These are phyloP conservation scores for Pelmatolapia mariae DNA, from an alignment of 2,113 vertebrate species.

Conservation along the genomic window DNA sequence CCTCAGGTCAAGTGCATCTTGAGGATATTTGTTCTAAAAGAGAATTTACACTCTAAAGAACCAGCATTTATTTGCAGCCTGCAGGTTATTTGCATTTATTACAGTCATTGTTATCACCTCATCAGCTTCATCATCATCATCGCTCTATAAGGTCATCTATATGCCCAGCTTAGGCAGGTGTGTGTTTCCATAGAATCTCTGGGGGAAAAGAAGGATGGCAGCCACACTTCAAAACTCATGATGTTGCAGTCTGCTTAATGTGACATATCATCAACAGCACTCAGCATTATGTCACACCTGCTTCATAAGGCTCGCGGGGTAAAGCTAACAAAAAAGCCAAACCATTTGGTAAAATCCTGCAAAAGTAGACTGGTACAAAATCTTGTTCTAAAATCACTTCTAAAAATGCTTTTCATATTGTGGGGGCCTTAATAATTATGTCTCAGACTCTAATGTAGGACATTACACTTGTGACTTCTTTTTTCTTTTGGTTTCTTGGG, in stretches of 20 bases:
- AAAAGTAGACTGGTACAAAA: not conserved
- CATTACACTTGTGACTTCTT: conserved; percentile 17
- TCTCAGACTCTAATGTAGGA: conserved; percentile 11
- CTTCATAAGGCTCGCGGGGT: not conserved
- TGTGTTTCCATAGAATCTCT: not conserved
- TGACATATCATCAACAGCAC: conserved; percentile 27
- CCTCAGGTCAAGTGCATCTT: not conserved
- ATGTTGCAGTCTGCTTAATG: conserved; percentile 61
- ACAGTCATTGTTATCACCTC: not conserved
- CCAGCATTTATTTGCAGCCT: not conserved
- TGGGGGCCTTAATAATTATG: not conserved
- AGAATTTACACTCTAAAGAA: not conserved
- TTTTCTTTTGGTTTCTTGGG: conserved; percentile 17
- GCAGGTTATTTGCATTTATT: not conserved
- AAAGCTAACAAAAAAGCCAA: not conserved
- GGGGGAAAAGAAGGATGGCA: not conserved
- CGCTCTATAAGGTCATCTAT: not conserved
- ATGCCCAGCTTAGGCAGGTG: conserved; percentile 40
- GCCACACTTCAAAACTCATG: conserved; percentile 30
- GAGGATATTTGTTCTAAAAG: not conserved
- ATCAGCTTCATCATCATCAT: not conserved
- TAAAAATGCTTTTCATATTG: not conserved
- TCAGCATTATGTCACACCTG: conserved; percentile 53
- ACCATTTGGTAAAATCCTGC: not conserved
- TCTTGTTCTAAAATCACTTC: not conserved